These are phyloP conservation scores for Zaprionus ornatus DNA, from an alignment of 1,140 invertebrate genomes.

Conservation along the genomic window DNA sequence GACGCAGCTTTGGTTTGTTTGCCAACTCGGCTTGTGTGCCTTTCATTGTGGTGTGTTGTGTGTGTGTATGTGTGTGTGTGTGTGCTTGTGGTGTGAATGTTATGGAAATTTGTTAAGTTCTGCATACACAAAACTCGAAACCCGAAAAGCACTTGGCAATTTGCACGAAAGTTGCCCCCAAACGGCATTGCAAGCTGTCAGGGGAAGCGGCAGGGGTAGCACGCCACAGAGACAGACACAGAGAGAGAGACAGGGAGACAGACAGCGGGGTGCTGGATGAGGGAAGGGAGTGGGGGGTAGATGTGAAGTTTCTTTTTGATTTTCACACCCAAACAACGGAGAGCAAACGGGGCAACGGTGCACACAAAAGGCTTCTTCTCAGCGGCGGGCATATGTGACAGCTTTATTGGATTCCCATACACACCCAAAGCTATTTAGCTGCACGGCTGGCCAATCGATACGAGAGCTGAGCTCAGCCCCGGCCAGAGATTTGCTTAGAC, in stretches of 20 bases:
- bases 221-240: not conserved
- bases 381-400: conserved; percentile 67
- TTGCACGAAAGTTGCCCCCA: conserved; percentile 70
- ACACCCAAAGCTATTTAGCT: conserved; percentile 67
- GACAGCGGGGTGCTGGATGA: not conserved
- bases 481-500: conserved; percentile 42
- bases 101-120: conserved; percentile 81
- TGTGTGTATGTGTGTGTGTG: not conserved
- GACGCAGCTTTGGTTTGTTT: conserved; percentile 56
- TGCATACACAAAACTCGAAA: conserved; percentile 65
- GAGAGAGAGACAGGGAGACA: not conserved
- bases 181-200: conserved; percentile 42
- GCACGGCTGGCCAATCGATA: conserved; percentile 44
- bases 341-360: conserved; percentile 25
- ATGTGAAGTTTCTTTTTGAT: conserved; percentile 74
- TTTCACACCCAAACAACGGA: conserved; percentile 75
- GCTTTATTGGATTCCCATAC: conserved; percentile 80
- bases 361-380: conserved; percentile 55
- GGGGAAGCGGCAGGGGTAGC: conserved; percentile 1
- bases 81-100: conserved; percentile 70
- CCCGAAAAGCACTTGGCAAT: conserved; percentile 64
- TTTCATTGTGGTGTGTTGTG: conserved; percentile 53
- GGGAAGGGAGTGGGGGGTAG: conserved; percentile 13
- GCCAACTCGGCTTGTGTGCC: conserved; percentile 37
- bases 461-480: conserved; percentile 31